Evolutionary conservation across 2,888 invertebrate genomes (phyloP).

Genomic region (Punctoribates punctum): DNA sequence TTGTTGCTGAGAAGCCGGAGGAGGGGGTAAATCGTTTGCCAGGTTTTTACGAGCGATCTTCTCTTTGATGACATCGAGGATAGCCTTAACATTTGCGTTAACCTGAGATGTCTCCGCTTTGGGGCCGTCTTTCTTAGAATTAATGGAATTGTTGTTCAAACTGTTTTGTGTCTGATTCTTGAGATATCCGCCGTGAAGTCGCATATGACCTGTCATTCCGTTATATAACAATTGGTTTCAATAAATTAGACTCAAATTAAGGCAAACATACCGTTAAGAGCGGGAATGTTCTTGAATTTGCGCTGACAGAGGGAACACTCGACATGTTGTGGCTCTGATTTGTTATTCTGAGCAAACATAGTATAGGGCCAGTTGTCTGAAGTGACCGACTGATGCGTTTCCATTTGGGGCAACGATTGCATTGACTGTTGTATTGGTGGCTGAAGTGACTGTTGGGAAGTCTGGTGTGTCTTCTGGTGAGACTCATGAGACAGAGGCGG

Average conservation of each 20-base stretch:
- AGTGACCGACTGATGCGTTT: conserved; percentile 38
- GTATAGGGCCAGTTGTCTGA: conserved; percentile 33
- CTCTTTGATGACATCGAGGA: conserved; percentile 24
- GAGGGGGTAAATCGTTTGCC: conserved; percentile 13
- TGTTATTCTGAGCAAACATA: conserved; percentile 18
- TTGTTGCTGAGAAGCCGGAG: conserved; percentile 34
- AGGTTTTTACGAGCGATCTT: conserved; percentile 14
- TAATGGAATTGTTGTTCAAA: not conserved
- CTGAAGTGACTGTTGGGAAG: conserved; percentile 65
- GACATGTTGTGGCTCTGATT: conserved; percentile 56
- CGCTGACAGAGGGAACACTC: conserved; percentile 92
- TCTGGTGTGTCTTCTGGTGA: conserved; percentile 60
- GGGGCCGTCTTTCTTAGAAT: conserved; percentile 11
- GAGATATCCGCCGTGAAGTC: conserved; percentile 93
- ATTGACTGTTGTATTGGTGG: conserved; percentile 54
- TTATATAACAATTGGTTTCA: not conserved
- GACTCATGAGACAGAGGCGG: not conserved
- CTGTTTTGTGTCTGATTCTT: conserved; percentile 61
- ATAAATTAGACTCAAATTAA: not conserved
- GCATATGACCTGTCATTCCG: conserved; percentile 66
- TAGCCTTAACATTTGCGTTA: conserved; percentile 23
- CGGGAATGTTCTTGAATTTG: conserved; percentile 95
- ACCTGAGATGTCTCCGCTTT: not conserved
- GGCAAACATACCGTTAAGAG: conserved; percentile 71
- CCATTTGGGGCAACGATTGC: conserved; percentile 60